phyloP scores from a whole-genome alignment of 2,797 vertebrate species.

The Parauchenoglanis punctatus region DNA sequence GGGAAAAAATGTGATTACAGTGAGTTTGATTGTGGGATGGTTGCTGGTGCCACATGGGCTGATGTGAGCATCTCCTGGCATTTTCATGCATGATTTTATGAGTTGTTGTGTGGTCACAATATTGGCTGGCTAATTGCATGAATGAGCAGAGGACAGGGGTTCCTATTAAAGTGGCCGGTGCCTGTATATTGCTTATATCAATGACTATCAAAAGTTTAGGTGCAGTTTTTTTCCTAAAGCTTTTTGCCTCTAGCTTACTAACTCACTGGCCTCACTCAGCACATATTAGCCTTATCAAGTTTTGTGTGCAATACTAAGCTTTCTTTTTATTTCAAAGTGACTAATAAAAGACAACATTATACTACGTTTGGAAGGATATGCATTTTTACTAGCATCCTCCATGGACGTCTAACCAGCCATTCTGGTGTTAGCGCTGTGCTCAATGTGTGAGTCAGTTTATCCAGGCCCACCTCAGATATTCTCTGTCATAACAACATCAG shows the following conservation, averaged over 20 bases:
- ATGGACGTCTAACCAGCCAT: not conserved
- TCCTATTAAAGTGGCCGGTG: not conserved
- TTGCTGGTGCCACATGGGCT: not conserved
- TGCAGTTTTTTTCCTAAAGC: not conserved
- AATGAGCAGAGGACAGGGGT: not conserved
- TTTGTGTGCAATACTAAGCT: not conserved
- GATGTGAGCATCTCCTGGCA: not conserved
- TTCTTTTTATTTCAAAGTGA: not conserved
- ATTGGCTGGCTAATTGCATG: not conserved
- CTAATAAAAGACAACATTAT: not conserved
- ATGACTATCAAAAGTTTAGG: not conserved
- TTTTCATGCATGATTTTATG: not conserved
- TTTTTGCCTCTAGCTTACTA: not conserved
- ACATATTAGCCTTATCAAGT: not conserved
- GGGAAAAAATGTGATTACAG: not conserved
- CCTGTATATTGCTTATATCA: not conserved
- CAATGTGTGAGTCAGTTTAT: not conserved
- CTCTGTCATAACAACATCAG: not conserved
- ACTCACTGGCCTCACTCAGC: not conserved
- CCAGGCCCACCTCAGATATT: not conserved
- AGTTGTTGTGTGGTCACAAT: not conserved
- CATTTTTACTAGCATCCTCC: not conserved
- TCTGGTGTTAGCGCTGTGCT: not conserved
- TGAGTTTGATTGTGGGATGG: not conserved
- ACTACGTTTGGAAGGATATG: not conserved